A percentile compares a stretch with the other conserved stretches of the same genome.
Evolutionary conservation across 2,797 vertebrate species (phyloP).

Genomic region (Discoglossus pictus): DNA sequence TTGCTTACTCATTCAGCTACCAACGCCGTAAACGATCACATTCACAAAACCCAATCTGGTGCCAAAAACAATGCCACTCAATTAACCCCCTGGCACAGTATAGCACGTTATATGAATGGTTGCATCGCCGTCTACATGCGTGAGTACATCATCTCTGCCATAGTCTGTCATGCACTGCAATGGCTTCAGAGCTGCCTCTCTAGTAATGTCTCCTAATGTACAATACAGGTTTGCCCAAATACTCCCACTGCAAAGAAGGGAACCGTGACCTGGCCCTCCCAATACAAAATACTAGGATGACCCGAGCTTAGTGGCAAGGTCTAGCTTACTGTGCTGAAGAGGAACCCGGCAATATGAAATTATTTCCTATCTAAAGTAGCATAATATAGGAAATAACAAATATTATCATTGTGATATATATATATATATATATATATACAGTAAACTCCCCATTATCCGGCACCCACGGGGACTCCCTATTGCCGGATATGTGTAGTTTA

Average conservation of each 20-base stretch:
- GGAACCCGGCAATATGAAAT: too few species aligned
- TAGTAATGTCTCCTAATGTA: constrained; percentile 38
- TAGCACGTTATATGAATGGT: constrained; percentile 47
- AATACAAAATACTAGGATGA: constrained; percentile 18
- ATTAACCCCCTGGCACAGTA: constrained; percentile 68
- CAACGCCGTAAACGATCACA: constrained; percentile 52
- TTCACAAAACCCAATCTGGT: constrained; percentile 59
- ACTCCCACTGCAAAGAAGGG: constrained; percentile 7
- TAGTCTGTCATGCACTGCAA: constrained; percentile 30
- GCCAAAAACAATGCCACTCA: constrained; percentile 62
- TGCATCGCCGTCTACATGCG: constrained; percentile 53
- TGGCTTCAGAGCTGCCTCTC: constrained; percentile 13
- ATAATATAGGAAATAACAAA: too few species aligned
- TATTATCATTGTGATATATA: too few species aligned
- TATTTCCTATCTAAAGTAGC: too few species aligned
- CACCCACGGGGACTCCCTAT: too few species aligned
- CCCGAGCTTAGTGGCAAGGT: background rate
- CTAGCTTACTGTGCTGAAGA: background rate
- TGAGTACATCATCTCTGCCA: constrained; percentile 39
- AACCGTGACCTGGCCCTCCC: background rate
- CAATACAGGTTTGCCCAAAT: constrained; percentile 43
- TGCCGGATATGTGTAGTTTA: too few species aligned
- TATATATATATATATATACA: too few species aligned
- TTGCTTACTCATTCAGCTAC: constrained; percentile 56
- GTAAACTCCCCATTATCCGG: too few species aligned